Percentiles rank a stretch among this genome's conserved stretches.
Conservation (phyloP, 2,113 vertebrate species). For the Sander lucioperca region DNA sequence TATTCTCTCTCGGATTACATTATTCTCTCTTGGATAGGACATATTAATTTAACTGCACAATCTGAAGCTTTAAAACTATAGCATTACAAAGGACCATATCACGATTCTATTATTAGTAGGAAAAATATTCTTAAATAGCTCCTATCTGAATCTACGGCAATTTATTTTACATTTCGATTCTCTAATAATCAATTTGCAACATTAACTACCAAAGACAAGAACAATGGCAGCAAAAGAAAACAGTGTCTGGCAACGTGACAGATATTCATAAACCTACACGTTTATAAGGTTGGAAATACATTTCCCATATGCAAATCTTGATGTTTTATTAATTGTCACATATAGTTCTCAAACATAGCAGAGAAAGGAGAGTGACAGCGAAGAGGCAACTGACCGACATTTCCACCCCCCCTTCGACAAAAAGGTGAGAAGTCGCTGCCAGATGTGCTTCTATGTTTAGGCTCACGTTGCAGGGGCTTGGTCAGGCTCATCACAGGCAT, state of each 20-base stretch:
- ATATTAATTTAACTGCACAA: constrained; percentile 31
- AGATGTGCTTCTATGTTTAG: constrained; percentile 57
- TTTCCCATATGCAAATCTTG: constrained; percentile 52
- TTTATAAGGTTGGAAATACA: constrained; percentile 41
- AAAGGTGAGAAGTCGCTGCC: constrained; percentile 48
- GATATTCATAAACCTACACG: constrained; percentile 51
- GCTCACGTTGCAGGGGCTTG: constrained; percentile 28
- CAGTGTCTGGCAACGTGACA: constrained; percentile 46
- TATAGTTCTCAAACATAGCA: constrained; percentile 72
- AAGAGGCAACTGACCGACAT: constrained; percentile 43
- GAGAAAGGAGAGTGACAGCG: constrained; percentile 64
- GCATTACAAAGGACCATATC: constrained; percentile 42
- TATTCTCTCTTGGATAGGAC: constrained; percentile 29
- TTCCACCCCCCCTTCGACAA: constrained; percentile 18
- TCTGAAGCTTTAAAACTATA: constrained; percentile 44
- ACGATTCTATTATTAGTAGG: constrained; percentile 35
- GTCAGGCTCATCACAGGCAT: constrained; percentile 38
- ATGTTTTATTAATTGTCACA: constrained; percentile 51
- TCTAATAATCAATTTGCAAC: constrained; percentile 28
- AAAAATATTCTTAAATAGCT: constrained; percentile 26
- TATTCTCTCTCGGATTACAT: background rate
- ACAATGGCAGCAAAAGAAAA: constrained; percentile 55
- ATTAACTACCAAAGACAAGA: constrained; percentile 31
- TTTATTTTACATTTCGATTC: constrained; percentile 7
- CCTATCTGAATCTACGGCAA: constrained; percentile 23